Conservation (phyloP, 2,888 invertebrate genomes). For the Rutpela maculata region DNA sequence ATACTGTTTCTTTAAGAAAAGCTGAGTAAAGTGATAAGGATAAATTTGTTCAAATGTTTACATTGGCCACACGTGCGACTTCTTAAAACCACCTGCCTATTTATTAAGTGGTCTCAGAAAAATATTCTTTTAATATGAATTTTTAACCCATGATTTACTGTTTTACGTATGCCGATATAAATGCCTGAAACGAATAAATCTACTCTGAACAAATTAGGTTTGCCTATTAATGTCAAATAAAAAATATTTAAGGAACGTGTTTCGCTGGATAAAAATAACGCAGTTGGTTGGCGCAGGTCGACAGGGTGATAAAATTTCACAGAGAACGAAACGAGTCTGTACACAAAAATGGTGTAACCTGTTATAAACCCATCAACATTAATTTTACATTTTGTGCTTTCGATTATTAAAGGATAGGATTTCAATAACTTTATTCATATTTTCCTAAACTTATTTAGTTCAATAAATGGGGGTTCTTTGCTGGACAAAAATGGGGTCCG, state of each 20-base stretch:
- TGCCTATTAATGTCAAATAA: slow-evolving; percentile 37
- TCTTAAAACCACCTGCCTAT: slow-evolving; percentile 52
- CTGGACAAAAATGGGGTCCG: too few relatives aligned
- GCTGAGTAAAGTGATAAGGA: slow-evolving; percentile 61
- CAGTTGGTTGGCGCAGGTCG: background rate
- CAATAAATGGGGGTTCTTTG: too few relatives aligned
- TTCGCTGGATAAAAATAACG: slow-evolving; percentile 25
- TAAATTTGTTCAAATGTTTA: slow-evolving; percentile 58
- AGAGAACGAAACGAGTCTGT: background rate
- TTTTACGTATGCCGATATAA: slow-evolving; percentile 25
- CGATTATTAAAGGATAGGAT: too few relatives aligned
- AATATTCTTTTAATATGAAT: slow-evolving; percentile 18
- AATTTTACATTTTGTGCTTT: too few relatives aligned
- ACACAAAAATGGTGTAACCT: background rate
- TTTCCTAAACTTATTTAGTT: too few relatives aligned
- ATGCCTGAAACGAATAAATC: slow-evolving; percentile 38
- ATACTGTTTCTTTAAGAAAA: slow-evolving; percentile 54
- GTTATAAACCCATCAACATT: background rate
- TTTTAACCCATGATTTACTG: slow-evolving; percentile 33
- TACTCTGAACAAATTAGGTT: slow-evolving; percentile 33
- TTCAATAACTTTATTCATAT: too few relatives aligned
- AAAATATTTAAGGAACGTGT: slow-evolving; percentile 30
- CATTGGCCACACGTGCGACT: slow-evolving; percentile 50
- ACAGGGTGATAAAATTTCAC: slow-evolving; percentile 32
- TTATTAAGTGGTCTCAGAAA: slow-evolving; percentile 33